phyloP scores from a whole-genome alignment of 2,888 invertebrate genomes.

The Eupeodes latifasciatus region DNA sequence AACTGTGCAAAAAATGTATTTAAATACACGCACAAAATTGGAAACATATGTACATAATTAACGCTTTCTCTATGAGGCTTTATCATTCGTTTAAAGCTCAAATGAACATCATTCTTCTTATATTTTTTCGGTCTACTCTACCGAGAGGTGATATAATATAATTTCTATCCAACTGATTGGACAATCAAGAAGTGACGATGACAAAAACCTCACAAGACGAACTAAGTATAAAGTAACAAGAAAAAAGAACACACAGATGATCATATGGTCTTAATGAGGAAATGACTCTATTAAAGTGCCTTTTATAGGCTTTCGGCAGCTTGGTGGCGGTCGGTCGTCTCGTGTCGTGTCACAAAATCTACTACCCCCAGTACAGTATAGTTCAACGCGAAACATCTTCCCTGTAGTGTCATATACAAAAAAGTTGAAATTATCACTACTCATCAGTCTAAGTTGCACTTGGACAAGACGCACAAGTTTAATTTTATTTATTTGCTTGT shows the following conservation, averaged over 20 bases:
- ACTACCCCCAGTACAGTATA: constrained; percentile 42
- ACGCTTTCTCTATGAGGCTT: constrained; percentile 16
- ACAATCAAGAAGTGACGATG: constrained; percentile 63
- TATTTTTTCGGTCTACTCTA: neutral
- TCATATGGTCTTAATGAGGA: constrained; percentile 67
- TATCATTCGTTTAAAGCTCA: constrained; percentile 21
- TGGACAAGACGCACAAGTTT: constrained; percentile 49
- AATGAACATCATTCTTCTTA: neutral
- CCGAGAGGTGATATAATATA: constrained; percentile 23
- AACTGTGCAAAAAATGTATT: neutral
- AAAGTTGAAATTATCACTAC: constrained; percentile 41
- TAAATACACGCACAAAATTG: neutral
- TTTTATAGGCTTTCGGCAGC: constrained; percentile 42
- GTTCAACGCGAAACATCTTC: constrained; percentile 48
- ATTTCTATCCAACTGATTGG: constrained; percentile 25
- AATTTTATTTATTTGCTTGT: constrained; percentile 47
- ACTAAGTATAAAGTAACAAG: neutral
- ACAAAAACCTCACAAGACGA: constrained; percentile 14
- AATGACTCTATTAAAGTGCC: constrained; percentile 72
- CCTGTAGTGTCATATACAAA: constrained; percentile 43
- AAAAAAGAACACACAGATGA: constrained; percentile 9
- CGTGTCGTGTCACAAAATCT: constrained; percentile 60
- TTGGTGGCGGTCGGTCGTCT: constrained; percentile 33
- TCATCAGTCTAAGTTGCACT: constrained; percentile 29
- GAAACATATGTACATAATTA: neutral